Evolutionary conservation across 2,888 invertebrate genomes (phyloP).

Genomic region (Melanostoma scalare): DNA sequence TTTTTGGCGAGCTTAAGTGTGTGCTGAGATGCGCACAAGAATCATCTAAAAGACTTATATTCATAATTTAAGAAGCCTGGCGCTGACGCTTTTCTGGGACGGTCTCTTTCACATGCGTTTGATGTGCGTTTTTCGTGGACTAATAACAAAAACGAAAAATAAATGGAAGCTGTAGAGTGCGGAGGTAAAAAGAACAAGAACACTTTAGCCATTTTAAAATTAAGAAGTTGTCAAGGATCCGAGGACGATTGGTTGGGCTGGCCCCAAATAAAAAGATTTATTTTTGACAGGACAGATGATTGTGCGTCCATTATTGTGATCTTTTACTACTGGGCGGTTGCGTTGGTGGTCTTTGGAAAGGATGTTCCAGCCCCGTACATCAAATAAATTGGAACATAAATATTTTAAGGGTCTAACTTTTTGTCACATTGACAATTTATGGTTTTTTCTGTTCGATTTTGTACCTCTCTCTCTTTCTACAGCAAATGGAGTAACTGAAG

Average conservation of each 20-base stretch:
- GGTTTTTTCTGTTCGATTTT: no score
- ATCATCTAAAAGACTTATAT: slow-evolving; percentile 71
- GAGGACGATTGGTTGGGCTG: background rate
- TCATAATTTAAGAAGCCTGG: slow-evolving; percentile 64
- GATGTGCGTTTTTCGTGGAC: slow-evolving; percentile 37
- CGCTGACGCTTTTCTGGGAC: slow-evolving; percentile 43
- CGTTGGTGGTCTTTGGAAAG: slow-evolving; percentile 59
- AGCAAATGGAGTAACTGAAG: no score
- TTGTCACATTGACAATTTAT: no score
- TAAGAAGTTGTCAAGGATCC: slow-evolving; percentile 64
- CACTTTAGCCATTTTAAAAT: slow-evolving; percentile 51
- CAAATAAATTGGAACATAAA: slow-evolving; percentile 67
- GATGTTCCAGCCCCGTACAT: slow-evolving; percentile 63
- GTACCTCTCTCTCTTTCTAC: no score
- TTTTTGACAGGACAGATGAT: slow-evolving; percentile 66
- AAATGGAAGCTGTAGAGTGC: no score
- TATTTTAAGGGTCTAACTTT: slow-evolving; percentile 15
- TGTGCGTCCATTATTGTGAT: slow-evolving; percentile 61
- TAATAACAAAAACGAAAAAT: slow-evolving; percentile 4
- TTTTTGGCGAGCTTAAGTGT: slow-evolving; percentile 43
- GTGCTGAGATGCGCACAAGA: slow-evolving; percentile 53
- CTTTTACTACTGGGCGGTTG: slow-evolving; percentile 33
- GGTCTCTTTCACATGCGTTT: slow-evolving; percentile 46
- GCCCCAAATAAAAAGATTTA: slow-evolving; percentile 22
- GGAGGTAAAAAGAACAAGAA: slow-evolving; percentile 23